Conservation (phyloP, 2,888 invertebrate species). For the Lasiommata megera region DNA sequence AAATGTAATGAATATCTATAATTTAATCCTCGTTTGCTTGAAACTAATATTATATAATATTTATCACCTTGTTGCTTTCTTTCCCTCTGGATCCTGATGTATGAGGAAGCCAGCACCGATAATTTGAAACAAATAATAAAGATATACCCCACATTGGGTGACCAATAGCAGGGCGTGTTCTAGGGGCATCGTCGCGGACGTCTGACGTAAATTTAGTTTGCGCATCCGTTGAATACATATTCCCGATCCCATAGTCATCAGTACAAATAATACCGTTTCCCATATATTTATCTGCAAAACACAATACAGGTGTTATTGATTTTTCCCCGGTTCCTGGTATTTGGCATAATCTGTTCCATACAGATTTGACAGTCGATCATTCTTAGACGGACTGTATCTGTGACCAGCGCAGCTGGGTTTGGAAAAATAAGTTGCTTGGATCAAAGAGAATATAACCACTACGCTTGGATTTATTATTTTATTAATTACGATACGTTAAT, state of each 20-base stretch:
- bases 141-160: slow-evolving; percentile 89
- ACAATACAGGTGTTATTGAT: neutral
- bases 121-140: slow-evolving; percentile 89
- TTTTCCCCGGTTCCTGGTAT: too few species aligned
- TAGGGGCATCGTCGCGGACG: slow-evolving; percentile 69
- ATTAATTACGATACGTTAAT: too few species aligned
- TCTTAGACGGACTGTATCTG: too few species aligned
- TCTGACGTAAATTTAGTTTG: slow-evolving; percentile 54
- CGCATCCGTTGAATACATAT: slow-evolving; percentile 70
- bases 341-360: neutral
- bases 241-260: slow-evolving; percentile 67
- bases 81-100: slow-evolving; percentile 57
- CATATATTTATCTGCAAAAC: slow-evolving; percentile 80
- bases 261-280: slow-evolving; percentile 68
- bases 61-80: slow-evolving; percentile 61
- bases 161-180: slow-evolving; percentile 88
- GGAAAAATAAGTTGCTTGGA: too few species aligned
- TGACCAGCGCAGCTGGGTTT: too few species aligned
- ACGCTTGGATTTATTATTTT: too few species aligned
- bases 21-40: too few species aligned
- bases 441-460: too few species aligned
- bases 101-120: slow-evolving; percentile 85
- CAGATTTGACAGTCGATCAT: too few species aligned
- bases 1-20: too few species aligned
- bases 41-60: neutral